A percentile compares a stretch with the other conserved stretches of the same genome.
Conservation (phyloP, 2,113 vertebrate genomes). For the Lontra canadensis region DNA sequence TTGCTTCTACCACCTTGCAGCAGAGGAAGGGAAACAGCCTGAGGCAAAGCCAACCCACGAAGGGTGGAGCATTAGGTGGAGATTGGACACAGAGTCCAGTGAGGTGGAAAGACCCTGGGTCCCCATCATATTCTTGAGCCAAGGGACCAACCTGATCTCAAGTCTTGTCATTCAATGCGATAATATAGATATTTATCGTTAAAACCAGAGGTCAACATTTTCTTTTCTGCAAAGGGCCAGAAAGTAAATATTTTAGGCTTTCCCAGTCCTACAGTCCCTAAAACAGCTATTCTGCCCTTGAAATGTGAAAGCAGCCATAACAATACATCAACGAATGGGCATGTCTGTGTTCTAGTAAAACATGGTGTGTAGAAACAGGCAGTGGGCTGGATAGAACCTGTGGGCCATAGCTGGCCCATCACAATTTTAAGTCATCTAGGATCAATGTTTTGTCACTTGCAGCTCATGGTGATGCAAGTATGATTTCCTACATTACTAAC, state of each 20-base stretch:
- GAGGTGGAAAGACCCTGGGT: neutral
- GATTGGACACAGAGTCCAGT: neutral
- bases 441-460: neutral
- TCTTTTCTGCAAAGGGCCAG: neutral
- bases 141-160: neutral
- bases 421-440: neutral
- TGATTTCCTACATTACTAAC: neutral
- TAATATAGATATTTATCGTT: neutral
- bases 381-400: neutral
- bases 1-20: neutral
- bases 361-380: neutral
- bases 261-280: neutral
- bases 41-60: rapidly evolving
- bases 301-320: neutral
- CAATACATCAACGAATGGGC: neutral
- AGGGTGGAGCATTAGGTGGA: neutral
- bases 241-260: neutral
- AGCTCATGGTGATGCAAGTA: neutral
- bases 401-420: neutral
- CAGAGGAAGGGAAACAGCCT: neutral
- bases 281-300: neutral
- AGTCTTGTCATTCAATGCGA: neutral
- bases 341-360: neutral
- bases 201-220: neutral
- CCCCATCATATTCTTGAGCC: neutral